These are phyloP conservation scores for Halcyon smyrnensis DNA, from an alignment of 2,797 vertebrate genomes.

Conservation along the genomic window DNA sequence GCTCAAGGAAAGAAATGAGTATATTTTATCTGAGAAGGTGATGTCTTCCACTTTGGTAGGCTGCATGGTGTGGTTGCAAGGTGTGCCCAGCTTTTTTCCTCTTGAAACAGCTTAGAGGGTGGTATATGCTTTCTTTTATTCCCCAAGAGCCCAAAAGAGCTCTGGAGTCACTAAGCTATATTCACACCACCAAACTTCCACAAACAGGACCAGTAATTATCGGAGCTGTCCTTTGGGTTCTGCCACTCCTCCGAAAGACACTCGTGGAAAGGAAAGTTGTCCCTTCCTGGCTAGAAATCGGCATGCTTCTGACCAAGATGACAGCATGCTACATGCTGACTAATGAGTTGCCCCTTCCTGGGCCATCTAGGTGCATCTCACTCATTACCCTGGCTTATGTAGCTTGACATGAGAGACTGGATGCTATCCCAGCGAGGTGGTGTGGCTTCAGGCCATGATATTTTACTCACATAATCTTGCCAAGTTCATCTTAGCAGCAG, in stretches of 20 bases:
- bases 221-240: not conserved
- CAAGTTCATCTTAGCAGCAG: not conserved
- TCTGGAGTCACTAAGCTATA: not conserved
- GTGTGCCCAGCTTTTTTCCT: accelerated
- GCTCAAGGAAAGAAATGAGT: not conserved
- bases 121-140: not conserved
- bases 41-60: not conserved
- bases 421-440: conserved; percentile 24
- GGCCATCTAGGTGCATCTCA: not conserved
- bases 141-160: not conserved
- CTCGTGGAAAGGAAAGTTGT: not conserved
- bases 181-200: not conserved
- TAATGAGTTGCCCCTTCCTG: not conserved
- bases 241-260: not conserved
- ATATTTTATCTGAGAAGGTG: not conserved
- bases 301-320: not conserved
- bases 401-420: conserved; percentile 6
- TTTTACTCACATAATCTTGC: not conserved
- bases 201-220: not conserved
- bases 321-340: not conserved
- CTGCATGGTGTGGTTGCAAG: not conserved
- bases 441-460: not conserved
- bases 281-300: not conserved
- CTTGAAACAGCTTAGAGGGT: not conserved
- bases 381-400: not conserved